Conservation (phyloP, 53 echinoderm and acorn worm genomes). For the Zoroaster sp. region DNA sequence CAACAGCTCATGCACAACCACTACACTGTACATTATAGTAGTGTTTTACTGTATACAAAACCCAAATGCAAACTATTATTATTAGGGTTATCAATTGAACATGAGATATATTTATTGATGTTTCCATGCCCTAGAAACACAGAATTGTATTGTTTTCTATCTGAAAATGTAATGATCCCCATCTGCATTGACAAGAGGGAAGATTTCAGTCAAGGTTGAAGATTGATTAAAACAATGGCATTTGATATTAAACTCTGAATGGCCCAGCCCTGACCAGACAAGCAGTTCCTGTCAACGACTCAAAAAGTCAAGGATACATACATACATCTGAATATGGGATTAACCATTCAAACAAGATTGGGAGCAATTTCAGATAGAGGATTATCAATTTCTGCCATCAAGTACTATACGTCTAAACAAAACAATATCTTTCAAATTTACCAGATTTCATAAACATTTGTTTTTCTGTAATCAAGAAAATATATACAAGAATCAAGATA, state of each 20-base stretch:
- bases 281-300: not conserved
- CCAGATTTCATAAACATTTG: too few relatives aligned
- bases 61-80: too few relatives aligned
- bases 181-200: not conserved
- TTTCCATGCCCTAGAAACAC: not conserved
- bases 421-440: not conserved
- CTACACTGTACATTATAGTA: too few relatives aligned
- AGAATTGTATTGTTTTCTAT: not conserved
- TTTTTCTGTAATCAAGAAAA: too few relatives aligned
- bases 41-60: too few relatives aligned
- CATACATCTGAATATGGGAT: not conserved
- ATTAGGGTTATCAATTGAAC: too few relatives aligned
- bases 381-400: not conserved
- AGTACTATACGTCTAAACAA: not conserved
- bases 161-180: not conserved
- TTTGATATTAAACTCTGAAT: not conserved
- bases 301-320: constrained; percentile 33
- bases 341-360: not conserved
- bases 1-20: too few relatives aligned
- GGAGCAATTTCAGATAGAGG: not conserved
- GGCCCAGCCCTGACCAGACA: not conserved
- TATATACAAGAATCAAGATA: too few relatives aligned
- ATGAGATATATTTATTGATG: too few relatives aligned
- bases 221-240: not conserved
- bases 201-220: not conserved